These are phyloP conservation scores for Cacoxenus indagator DNA, from an alignment of 2,888 invertebrate species.

Conservation along the genomic window DNA sequence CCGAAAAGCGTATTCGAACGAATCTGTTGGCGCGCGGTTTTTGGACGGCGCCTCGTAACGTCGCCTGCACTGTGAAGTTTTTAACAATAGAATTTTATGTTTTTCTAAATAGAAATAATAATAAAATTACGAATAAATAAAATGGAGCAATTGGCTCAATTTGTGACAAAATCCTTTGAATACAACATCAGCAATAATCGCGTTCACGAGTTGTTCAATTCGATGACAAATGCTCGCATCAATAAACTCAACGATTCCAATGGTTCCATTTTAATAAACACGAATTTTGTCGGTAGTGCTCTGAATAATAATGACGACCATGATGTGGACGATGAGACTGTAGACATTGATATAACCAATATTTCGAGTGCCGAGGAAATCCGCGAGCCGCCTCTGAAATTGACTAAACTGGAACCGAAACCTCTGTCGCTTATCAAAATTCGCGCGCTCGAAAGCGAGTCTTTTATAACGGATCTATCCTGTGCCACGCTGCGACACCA, in stretches of 20 bases:
- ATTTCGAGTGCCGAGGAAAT: slow-evolving; percentile 62
- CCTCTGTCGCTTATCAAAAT: slow-evolving; percentile 57
- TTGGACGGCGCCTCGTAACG: slow-evolving; percentile 37
- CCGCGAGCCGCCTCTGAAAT: slow-evolving; percentile 33
- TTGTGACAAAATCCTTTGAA: slow-evolving; percentile 90
- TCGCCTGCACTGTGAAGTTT: background rate
- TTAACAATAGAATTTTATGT: slow-evolving; percentile 25
- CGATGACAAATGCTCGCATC: slow-evolving; percentile 58
- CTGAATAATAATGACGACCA: slow-evolving; percentile 41
- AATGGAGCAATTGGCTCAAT: slow-evolving; percentile 93
- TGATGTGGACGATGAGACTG: slow-evolving; percentile 69
- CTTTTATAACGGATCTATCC: slow-evolving; percentile 29
- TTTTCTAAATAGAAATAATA: slow-evolving; percentile 16
- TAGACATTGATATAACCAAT: slow-evolving; percentile 71
- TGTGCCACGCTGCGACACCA: slow-evolving; percentile 38
- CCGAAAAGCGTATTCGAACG: slow-evolving; percentile 42
- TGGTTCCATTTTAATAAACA: slow-evolving; percentile 41
- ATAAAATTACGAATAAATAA: slow-evolving; percentile 44
- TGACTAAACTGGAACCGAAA: slow-evolving; percentile 39
- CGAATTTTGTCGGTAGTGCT: slow-evolving; percentile 38
- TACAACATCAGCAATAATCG: slow-evolving; percentile 71
- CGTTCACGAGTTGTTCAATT: slow-evolving; percentile 65
- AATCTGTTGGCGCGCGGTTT: too few relatives aligned
- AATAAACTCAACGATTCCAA: slow-evolving; percentile 48
- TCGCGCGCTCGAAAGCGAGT: slow-evolving; percentile 34